Conservation (phyloP, 2,888 invertebrate genomes). For the Peribatodes rhomboidaria region DNA sequence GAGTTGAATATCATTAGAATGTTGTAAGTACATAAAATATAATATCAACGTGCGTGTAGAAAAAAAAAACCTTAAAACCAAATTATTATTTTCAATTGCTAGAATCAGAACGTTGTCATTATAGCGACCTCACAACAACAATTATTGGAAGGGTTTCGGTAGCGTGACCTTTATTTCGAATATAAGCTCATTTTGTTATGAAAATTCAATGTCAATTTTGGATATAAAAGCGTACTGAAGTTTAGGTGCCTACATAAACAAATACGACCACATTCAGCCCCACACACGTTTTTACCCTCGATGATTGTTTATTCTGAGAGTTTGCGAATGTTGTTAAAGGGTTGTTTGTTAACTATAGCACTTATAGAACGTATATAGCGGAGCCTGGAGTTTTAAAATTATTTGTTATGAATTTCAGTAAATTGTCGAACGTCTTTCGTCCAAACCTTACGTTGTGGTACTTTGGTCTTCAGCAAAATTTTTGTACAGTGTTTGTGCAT, state of each 20-base stretch:
- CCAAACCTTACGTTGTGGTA: background rate
- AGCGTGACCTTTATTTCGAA: conserved; percentile 18
- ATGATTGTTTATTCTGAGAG: conserved; percentile 36
- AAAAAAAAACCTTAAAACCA: background rate
- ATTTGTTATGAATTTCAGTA: conserved; percentile 30
- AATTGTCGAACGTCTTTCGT: conserved; percentile 16
- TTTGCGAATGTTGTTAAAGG: conserved; percentile 36
- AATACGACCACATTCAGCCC: conserved; percentile 14
- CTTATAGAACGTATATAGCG: conserved; percentile 10
- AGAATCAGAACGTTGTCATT: background rate
- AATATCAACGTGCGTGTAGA: no score
- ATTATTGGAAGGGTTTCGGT: background rate
- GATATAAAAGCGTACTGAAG: conserved; percentile 20
- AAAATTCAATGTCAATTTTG: conserved; percentile 29
- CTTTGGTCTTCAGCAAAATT: conserved; percentile 3
- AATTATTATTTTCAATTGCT: background rate
- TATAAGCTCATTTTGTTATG: conserved; percentile 18
- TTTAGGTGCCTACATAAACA: conserved; percentile 3
- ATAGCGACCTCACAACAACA: conserved; percentile 3
- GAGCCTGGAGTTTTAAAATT: conserved; percentile 31
- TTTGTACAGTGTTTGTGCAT: background rate
- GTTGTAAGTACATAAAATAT: no score
- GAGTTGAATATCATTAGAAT: background rate
- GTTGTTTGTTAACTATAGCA: conserved; percentile 25
- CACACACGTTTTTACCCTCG: conserved; percentile 8